Conservation (phyloP, 2,797 vertebrate genomes). For the Enoplosus armatus region DNA sequence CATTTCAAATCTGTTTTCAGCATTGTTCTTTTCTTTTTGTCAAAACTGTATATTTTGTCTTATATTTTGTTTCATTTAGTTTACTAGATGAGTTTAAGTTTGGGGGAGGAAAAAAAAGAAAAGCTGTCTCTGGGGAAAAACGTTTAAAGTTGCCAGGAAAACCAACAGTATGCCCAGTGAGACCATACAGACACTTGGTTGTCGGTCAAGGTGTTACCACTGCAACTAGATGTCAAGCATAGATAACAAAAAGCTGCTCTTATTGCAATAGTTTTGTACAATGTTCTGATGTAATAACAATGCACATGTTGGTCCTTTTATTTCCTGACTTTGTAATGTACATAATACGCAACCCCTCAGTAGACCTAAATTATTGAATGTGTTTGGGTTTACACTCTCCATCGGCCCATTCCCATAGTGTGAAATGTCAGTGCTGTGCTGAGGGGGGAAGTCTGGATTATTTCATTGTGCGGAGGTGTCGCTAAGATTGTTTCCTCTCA, state of each 20-base stretch:
- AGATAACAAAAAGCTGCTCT: constrained; percentile 84
- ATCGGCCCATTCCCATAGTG: constrained; percentile 75
- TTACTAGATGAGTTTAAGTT: constrained; percentile 41
- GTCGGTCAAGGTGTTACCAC: constrained; percentile 73
- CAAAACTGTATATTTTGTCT: constrained; percentile 68
- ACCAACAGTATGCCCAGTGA: constrained; percentile 54
- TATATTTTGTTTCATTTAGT: constrained; percentile 61
- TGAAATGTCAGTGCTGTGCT: constrained; percentile 77
- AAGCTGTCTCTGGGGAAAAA: constrained; percentile 45
- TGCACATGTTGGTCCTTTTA: constrained; percentile 74
- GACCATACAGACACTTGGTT: constrained; percentile 57
- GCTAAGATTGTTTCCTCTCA: constrained; percentile 71
- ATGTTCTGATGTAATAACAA: constrained; percentile 79
- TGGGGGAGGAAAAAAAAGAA: neutral
- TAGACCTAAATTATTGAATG: constrained; percentile 85
- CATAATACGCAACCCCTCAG: constrained; percentile 73
- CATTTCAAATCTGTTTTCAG: constrained; percentile 59
- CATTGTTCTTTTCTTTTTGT: constrained; percentile 43
- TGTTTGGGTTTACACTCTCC: constrained; percentile 75
- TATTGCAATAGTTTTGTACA: constrained; percentile 85
- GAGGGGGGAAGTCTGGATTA: constrained; percentile 66
- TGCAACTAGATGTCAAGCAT: constrained; percentile 81
- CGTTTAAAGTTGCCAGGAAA: constrained; percentile 46
- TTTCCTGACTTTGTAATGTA: constrained; percentile 83
- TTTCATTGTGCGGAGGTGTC: constrained; percentile 63